A percentile compares a stretch with the other conserved stretches of the same genome.
These are phyloP conservation scores for Riptortus pedestris DNA, from an alignment of 1,140 invertebrate genomes.

Conservation along the genomic window DNA sequence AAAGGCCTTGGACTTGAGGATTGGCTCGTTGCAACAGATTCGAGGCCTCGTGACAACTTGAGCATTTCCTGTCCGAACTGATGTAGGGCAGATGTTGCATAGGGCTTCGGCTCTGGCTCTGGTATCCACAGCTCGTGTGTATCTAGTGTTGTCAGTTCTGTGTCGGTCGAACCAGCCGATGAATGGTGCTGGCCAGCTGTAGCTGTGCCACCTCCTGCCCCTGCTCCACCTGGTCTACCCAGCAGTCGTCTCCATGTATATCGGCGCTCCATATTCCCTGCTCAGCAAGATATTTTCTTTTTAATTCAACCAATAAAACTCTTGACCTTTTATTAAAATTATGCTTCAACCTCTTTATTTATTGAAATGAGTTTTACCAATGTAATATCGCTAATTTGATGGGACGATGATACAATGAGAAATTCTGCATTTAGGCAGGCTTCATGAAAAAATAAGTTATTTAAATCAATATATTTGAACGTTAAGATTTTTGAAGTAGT, in stretches of 20 bases:
- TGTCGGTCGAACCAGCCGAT: constrained; percentile 60
- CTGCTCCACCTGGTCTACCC: constrained; percentile 35
- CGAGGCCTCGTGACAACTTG: constrained; percentile 61
- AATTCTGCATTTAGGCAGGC: no score
- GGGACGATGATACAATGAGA: no score
- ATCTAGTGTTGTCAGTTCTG: constrained; percentile 65
- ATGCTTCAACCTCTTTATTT: no score
- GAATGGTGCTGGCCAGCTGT: constrained; percentile 28
- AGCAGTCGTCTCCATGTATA: constrained; percentile 52
- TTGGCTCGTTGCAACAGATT: constrained; percentile 36
- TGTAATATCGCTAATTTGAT: no score
- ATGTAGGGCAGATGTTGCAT: constrained; percentile 67
- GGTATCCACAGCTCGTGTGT: constrained; percentile 70
- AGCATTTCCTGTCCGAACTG: constrained; percentile 75
- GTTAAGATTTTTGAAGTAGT: no score
- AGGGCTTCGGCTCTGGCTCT: constrained; percentile 64
- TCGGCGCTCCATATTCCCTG: constrained; percentile 42
- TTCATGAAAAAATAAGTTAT: no score
- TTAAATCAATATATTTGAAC: no score
- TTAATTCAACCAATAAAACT: background rate
- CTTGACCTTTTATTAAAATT: background rate
- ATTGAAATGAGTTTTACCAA: no score
- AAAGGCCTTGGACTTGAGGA: background rate
- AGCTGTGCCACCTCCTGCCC: constrained; percentile 30
- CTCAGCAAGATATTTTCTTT: background rate